Evolutionary conservation across 2,797 vertebrate species (phyloP).

Genomic region (Glyptemys insculpta): DNA sequence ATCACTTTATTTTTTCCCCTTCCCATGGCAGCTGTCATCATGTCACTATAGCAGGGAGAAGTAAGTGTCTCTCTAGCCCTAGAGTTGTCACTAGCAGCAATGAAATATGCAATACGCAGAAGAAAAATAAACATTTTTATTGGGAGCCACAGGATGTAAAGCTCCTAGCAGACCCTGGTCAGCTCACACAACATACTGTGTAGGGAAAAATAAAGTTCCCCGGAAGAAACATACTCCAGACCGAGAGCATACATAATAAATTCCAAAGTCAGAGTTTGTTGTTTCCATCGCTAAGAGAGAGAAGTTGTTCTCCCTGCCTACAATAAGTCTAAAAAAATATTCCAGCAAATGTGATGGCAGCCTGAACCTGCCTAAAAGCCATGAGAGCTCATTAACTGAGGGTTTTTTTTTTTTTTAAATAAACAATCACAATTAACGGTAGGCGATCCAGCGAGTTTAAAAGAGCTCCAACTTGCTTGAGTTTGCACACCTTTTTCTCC

Average conservation of each 20-base stretch:
- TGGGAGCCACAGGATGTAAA: neutral
- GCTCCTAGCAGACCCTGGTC: neutral
- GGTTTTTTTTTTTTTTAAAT: too few species aligned
- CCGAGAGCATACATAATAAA: neutral
- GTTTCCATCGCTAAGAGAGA: neutral
- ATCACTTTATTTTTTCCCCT: constrained; percentile 16
- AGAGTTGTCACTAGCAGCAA: constrained; percentile 15
- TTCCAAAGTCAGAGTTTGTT: neutral
- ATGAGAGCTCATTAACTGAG: neutral
- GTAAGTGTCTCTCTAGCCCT: neutral
- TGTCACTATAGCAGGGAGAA: neutral
- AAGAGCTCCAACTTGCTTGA: neutral
- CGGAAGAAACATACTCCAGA: neutral
- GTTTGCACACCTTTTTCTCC: neutral
- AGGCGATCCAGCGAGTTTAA: accelerated
- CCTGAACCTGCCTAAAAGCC: neutral
- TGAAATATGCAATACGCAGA: neutral
- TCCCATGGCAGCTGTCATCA: constrained; percentile 32
- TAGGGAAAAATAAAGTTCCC: neutral
- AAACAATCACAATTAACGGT: neutral
- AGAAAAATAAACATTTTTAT: neutral
- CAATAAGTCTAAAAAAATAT: neutral
- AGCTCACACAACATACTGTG: neutral
- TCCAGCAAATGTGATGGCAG: neutral
- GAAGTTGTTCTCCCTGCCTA: neutral